Evolutionary conservation across 2,888 invertebrate species (phyloP), one percentile per base, ranked within the genome.

Genomic region (Nemoura dubitans): DNA sequence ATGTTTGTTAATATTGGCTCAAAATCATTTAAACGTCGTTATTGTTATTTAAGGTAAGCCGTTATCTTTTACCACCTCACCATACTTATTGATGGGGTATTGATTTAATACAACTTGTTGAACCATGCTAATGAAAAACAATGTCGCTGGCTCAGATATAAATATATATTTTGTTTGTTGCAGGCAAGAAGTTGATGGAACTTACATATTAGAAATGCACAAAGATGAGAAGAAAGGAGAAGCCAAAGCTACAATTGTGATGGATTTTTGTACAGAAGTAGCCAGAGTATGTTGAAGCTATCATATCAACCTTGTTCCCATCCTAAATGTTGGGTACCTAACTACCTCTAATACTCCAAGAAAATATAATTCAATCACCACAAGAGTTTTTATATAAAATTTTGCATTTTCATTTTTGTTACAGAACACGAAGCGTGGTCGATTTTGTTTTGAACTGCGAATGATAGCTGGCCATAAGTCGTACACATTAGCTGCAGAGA

Each of bases 161-260:
- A n/a, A n/a, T n/a, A n/a, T n/a, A n/a, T n/a, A n/a, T n/a, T 36
- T 6, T 36, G 3, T 59, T 59, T 7, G 16, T 89, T 83, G 87
- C 28, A 90, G 97, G 88, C 96, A 96, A 91, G 97, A 98, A 92
- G 96, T 97, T 42, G 98, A 98, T 91, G 97, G 97, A 82, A 97
- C 97, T 0, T 98, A 97, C 90, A 96, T 97, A 90, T 93, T 98
- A 86, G 98, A 98, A 92, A 94, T 98, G 89, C 97, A 97, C 91
- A 98, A 98, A 92, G 98, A 98, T 92, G 98, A 98, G 88, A 96
- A 96, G 91, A 97, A 97, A 92, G 95, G 95, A 30, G 98, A 98
- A 90, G 96, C 97, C 0, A 98, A 98, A 92, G 95, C 97, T 89
- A 96, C 97, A 59, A 96, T 98, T 91, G 97, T 97, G 89, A 96